Conservation (phyloP, 2,113 vertebrate species). For the Grammomys surdaster region DNA sequence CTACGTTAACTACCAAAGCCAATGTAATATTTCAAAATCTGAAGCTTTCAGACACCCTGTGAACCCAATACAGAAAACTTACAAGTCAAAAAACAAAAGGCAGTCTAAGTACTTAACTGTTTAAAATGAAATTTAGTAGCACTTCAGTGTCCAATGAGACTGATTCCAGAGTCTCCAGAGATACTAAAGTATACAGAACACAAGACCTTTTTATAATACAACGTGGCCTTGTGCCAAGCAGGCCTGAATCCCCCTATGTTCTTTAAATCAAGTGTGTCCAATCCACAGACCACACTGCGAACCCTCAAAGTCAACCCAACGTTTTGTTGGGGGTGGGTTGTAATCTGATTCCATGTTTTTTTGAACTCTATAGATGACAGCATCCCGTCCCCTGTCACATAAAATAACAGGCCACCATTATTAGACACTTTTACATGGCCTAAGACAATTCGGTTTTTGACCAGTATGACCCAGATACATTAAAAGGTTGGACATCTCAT, state of each 20-base stretch:
- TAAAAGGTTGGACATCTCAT: background rate
- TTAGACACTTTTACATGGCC: background rate
- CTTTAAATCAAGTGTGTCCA: background rate
- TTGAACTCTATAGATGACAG: background rate
- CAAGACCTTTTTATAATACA: background rate
- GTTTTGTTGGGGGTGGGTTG: too few relatives aligned
- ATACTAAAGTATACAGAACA: background rate
- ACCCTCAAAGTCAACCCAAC: background rate
- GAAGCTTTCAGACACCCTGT: constrained; percentile 6
- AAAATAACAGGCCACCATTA: background rate
- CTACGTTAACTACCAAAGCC: background rate
- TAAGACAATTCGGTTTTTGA: background rate
- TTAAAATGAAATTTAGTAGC: background rate
- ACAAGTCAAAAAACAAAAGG: background rate
- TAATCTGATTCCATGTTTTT: too few relatives aligned
- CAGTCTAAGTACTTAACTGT: background rate
- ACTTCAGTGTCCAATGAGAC: too few relatives aligned
- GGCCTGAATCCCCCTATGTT: too few relatives aligned
- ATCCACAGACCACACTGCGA: background rate
- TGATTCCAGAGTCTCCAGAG: background rate
- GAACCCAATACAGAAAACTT: background rate
- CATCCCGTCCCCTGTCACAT: too few relatives aligned
- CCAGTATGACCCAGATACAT: background rate
- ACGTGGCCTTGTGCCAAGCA: background rate
- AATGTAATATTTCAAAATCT: background rate